These are phyloP conservation scores for Fragum sueziense DNA, from an alignment of 2,888 invertebrate genomes.

Conservation along the genomic window DNA sequence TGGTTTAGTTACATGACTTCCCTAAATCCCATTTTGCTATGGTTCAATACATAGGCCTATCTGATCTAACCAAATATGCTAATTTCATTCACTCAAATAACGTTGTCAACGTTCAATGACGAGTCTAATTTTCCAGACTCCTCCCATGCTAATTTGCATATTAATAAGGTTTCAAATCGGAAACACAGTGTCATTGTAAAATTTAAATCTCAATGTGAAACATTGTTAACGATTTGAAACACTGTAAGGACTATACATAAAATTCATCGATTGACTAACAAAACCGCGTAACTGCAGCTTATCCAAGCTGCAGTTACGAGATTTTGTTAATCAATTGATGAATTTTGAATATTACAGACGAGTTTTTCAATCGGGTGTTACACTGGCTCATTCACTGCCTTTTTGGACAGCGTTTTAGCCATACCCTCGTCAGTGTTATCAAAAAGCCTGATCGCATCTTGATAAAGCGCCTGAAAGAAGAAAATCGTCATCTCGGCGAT, in stretches of 20 bases:
- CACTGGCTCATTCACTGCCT: background rate
- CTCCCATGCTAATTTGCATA: constrained; percentile 36
- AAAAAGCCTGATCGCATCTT: constrained; percentile 30
- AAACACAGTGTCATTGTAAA: constrained; percentile 11
- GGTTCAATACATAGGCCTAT: too few relatives aligned
- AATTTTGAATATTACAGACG: background rate
- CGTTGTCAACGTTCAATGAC: constrained; percentile 6
- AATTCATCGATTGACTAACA: too few relatives aligned
- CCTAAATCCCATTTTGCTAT: too few relatives aligned
- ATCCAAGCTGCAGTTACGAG: too few relatives aligned
- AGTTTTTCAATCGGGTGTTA: constrained; percentile 5
- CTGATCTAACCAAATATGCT: constrained; percentile 6
- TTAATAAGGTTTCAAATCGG: constrained; percentile 4
- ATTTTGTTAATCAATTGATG: too few relatives aligned
- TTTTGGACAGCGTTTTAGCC: background rate
- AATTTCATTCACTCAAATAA: constrained; percentile 18
- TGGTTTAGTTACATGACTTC: too few relatives aligned
- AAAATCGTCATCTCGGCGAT: constrained; percentile 11
- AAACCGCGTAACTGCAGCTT: too few relatives aligned
- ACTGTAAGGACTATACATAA: background rate
- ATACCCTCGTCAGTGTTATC: constrained; percentile 21
- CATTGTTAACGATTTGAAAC: constrained; percentile 15
- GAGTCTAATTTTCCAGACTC: background rate
- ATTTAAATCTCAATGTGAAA: constrained; percentile 18
- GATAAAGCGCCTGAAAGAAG: constrained; percentile 28